phyloP scores from a whole-genome alignment of 2,888 invertebrate species.

The Habroteleia sp. region DNA sequence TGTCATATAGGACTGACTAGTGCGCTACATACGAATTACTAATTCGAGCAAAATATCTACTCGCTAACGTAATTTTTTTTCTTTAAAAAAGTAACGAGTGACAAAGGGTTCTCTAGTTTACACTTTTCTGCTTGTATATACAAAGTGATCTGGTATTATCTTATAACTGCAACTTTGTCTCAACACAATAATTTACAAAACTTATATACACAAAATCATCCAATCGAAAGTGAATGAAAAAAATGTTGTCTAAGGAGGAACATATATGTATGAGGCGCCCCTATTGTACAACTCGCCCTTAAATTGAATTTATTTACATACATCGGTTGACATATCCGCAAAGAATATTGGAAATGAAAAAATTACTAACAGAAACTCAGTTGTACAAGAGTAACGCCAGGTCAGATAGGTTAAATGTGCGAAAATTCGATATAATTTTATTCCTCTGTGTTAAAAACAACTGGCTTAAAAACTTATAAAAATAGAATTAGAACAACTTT shows the following conservation, averaged over 20 bases:
- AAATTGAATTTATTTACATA: conserved; percentile 27
- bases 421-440: too few species aligned
- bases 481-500: neutral
- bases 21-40: too few species aligned
- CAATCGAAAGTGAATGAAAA: conserved; percentile 13
- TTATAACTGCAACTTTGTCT: conserved; percentile 23
- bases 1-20: too few species aligned
- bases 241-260: neutral
- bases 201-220: conserved; percentile 71
- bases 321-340: neutral
- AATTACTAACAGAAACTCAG: neutral
- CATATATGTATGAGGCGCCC: too few species aligned
- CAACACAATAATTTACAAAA: conserved; percentile 73
- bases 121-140: too few species aligned
- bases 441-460: too few species aligned
- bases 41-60: too few species aligned
- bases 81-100: too few species aligned
- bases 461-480: neutral
- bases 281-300: conserved; percentile 10
- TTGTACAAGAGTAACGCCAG: conserved; percentile 23
- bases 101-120: too few species aligned
- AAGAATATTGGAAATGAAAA: too few species aligned
- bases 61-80: too few species aligned
- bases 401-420: too few species aligned
- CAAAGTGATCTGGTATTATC: conserved; percentile 21